Evolutionary conservation across 2,888 invertebrate genomes (phyloP).

Genomic region (Lampropteryx suffumata): DNA sequence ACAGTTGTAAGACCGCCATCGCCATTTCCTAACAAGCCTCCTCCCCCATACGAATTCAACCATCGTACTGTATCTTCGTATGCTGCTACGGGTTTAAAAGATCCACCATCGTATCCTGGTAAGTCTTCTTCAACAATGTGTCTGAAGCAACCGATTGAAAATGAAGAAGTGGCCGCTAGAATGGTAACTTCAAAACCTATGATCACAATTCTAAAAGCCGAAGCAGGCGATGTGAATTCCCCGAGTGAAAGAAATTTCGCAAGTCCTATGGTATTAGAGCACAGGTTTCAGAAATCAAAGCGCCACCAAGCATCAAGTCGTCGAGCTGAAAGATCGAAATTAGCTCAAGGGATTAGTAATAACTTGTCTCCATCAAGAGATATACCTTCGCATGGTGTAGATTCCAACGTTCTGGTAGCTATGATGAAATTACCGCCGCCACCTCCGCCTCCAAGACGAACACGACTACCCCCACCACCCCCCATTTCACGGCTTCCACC

Average conservation of each 20-base stretch:
- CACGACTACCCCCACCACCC: constrained; percentile 87
- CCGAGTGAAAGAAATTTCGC: constrained; percentile 83
- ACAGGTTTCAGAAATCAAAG: constrained; percentile 76
- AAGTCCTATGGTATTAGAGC: constrained; percentile 76
- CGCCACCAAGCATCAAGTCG: constrained; percentile 81
- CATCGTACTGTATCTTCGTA: constrained; percentile 81
- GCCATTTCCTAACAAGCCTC: constrained; percentile 77
- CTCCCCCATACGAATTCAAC: constrained; percentile 87
- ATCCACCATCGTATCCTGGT: constrained; percentile 87
- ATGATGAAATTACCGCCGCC: constrained; percentile 85
- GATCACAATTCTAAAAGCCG: constrained; percentile 89
- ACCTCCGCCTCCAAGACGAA: constrained; percentile 79
- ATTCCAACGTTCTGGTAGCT: constrained; percentile 81
- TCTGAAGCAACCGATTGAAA: constrained; percentile 54
- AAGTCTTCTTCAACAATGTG: constrained; percentile 41
- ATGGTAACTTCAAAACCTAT: constrained; percentile 90
- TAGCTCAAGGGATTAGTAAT: constrained; percentile 74
- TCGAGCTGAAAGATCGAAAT: constrained; percentile 84
- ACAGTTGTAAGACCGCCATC: constrained; percentile 42
- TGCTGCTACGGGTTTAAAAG: constrained; percentile 65
- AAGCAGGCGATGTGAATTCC: constrained; percentile 86
- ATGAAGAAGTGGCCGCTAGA: constrained; percentile 88
- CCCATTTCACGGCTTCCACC: constrained; percentile 85
- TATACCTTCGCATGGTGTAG: constrained; percentile 59
- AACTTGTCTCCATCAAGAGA: constrained; percentile 76